Base-by-base conservation (phyloP, 2,797 vertebrate genomes). In the Characodon lateralis region DNA sequence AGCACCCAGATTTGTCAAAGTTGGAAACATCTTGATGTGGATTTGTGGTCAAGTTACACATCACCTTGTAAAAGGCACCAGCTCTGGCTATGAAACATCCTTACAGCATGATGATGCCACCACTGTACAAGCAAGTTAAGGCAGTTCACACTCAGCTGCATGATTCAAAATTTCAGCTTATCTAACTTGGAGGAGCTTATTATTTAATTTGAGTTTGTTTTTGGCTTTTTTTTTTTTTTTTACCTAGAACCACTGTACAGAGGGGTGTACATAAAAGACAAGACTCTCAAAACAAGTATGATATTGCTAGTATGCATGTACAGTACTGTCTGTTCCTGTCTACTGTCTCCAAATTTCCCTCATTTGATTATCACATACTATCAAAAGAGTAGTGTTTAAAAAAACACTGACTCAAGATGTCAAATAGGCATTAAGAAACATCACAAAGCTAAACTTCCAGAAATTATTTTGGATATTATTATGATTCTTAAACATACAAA, bases 161-260 rank as follows among this genome's bases (percentile, higher is more conserved):
- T 55, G 77, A 26, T 46, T 71, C 2, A 16, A 59, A 31, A 74
- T 39, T 2, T 61, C 20, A n/a, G 56, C 43, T 84, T 22, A 72
- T 79, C 65, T 74, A 28, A 68, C 71, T 74, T 13, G 41, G 41
- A 77, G 61, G 48, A 76, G 61, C 56, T 78, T 76, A 46, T 1
- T 4, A 76, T 83, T 48, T 39, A 35, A 58, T 74, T 50, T 6
- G 14, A 55, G 24, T n/a, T 74, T 58, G 4, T 46, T 55, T 53
- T 35, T 35, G 35, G 35, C 35, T 35, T 35, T 35, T 35, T 4
- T 68, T 68, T 56, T n/a, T 14, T 2, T 69, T 68, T 46, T 31
- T 6, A 43, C 41, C 26, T 13, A 12, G 31, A 76, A 55, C 26
- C 31, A 16, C 68, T 71, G 18, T 41, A 61, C 26, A 10, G 3